These are phyloP conservation scores for Octopus bimaculoides DNA, from an alignment of 1,140 invertebrate genomes.

Conservation along the genomic window DNA sequence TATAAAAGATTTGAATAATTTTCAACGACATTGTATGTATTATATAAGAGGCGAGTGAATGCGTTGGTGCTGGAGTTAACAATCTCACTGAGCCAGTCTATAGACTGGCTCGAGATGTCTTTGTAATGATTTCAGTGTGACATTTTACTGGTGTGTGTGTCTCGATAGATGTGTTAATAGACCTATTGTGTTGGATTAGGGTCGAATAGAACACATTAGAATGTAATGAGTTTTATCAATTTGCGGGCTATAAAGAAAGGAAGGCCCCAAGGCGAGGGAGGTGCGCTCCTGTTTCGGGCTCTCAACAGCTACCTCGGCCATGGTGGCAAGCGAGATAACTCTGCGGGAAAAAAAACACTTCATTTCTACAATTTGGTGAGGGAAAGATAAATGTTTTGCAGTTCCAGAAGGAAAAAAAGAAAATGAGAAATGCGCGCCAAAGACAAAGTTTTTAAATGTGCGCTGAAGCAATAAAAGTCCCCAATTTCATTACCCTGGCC, in stretches of 20 bases:
- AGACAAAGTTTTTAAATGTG: no score
- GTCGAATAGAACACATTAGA: not conserved
- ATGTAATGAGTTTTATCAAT: not conserved
- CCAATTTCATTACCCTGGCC: no score
- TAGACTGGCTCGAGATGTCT: no score
- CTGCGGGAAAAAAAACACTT: constrained; percentile 1
- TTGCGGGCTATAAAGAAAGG: not conserved
- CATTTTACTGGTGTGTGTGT: no score
- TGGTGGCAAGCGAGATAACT: not conserved
- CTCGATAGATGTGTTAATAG: not conserved
- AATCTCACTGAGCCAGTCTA: no score
- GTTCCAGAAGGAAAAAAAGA: not conserved
- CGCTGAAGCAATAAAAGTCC: no score
- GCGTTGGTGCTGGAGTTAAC: no score
- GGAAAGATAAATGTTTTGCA: not conserved
- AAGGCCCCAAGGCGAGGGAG: not conserved
- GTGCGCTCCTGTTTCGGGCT: not conserved
- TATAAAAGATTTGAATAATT: no score
- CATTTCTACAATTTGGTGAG: not conserved
- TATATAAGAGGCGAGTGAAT: not conserved
- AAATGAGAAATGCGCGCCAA: no score
- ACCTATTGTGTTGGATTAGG: not conserved
- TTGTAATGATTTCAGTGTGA: no score
- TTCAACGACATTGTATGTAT: not conserved
- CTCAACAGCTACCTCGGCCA: not conserved